phyloP scores from a whole-genome alignment of 2,113 vertebrate species.

The pig (Sus scrofa) region DNA sequence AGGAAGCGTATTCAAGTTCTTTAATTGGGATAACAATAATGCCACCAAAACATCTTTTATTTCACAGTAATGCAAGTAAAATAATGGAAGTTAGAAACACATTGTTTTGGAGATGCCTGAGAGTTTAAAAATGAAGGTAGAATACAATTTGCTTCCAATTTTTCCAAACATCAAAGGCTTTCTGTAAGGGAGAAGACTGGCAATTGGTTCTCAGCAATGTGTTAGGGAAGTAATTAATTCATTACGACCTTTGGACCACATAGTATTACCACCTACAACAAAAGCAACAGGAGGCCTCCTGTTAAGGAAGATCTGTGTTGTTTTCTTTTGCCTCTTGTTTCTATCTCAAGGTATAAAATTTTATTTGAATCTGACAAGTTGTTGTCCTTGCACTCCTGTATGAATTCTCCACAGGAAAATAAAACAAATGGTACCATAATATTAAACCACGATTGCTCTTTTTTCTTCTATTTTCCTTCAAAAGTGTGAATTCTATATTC shows the following conservation, averaged over 20 bases:
- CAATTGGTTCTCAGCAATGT: constrained; percentile 24
- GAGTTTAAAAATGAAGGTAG: neutral
- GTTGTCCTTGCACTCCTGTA: constrained; percentile 28
- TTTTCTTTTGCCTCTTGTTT: constrained; percentile 8
- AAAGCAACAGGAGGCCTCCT: neutral
- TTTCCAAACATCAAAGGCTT: neutral
- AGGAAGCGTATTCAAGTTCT: neutral
- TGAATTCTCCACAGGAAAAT: constrained; percentile 60
- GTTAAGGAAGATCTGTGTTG: neutral
- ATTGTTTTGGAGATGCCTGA: neutral
- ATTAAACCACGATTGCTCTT: neutral
- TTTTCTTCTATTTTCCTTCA: neutral
- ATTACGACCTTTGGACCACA: neutral
- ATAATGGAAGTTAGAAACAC: neutral
- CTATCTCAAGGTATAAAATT: constrained; percentile 59
- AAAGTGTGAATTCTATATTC: neutral
- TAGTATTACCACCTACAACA: neutral
- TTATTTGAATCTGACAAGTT: constrained; percentile 56
- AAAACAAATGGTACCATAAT: neutral
- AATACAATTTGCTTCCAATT: neutral
- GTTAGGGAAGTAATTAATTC: constrained; percentile 44
- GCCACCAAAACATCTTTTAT: neutral
- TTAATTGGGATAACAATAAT: neutral
- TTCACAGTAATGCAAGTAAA: neutral
- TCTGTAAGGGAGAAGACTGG: neutral